Conservation (phyloP, 2,888 invertebrate genomes). For the Pardosa pseudoannulata region DNA sequence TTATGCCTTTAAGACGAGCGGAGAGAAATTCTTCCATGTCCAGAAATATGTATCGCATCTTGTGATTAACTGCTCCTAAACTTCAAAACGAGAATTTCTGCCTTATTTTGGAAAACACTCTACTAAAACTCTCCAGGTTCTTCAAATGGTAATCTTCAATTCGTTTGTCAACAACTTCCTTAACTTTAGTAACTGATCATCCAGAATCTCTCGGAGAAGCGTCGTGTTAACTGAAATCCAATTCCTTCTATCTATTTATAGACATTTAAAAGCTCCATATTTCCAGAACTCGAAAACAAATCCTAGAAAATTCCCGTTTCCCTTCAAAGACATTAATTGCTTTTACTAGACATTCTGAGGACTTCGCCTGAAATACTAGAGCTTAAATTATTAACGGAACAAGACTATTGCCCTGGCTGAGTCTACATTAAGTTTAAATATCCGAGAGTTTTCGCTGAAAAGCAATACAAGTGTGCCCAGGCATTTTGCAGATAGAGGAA, state of each 20-base stretch:
- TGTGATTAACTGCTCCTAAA: too few relatives aligned
- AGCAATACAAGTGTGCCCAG: neutral
- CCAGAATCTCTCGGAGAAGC: neutral
- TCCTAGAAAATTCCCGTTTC: neutral
- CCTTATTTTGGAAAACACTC: too few relatives aligned
- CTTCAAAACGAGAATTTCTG: too few relatives aligned
- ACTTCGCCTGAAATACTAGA: neutral
- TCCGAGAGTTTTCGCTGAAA: neutral
- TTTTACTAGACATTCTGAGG: neutral
- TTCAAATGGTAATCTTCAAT: neutral
- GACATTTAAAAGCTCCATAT: neutral
- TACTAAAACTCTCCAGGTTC: too few relatives aligned
- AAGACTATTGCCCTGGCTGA: neutral
- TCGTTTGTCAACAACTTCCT: neutral
- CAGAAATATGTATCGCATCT: too few relatives aligned
- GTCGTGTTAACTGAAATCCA: neutral
- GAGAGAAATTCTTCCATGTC: too few relatives aligned
- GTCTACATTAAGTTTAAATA: neutral
- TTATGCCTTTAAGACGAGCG: too few relatives aligned
- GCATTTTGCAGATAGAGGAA: neutral
- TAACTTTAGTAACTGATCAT: neutral
- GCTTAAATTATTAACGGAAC: constrained; percentile 1
- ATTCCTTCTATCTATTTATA: neutral
- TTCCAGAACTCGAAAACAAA: neutral
- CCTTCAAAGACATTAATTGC: neutral